phyloP scores from a whole-genome alignment of 2,797 vertebrate genomes.

The Myripristis jacobus region DNA sequence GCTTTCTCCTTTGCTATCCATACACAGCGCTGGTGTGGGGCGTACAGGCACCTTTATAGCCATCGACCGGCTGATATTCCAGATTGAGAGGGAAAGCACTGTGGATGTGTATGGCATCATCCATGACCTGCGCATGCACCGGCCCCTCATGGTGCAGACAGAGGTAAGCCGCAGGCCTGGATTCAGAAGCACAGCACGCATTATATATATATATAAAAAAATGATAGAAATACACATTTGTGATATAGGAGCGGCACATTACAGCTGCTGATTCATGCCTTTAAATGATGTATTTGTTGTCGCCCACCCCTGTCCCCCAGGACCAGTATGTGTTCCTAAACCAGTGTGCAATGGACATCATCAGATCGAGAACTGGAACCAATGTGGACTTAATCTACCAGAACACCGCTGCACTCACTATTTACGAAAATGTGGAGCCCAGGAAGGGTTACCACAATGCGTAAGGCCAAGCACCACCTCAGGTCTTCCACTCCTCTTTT shows the following conservation, averaged over 20 bases:
- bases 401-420: constrained; percentile 88
- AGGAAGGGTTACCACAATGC: constrained; percentile 45
- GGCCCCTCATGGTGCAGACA: constrained; percentile 96
- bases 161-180: constrained; percentile 85
- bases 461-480: constrained; percentile 14
- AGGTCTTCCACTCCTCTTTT: background rate
- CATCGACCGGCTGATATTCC: constrained; percentile 92
- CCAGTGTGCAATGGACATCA: constrained; percentile 94
- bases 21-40: constrained; percentile 93
- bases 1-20: constrained; percentile 3
- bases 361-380: constrained; percentile 89
- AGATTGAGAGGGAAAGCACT: constrained; percentile 91
- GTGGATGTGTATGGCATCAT: constrained; percentile 92
- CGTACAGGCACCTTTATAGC: constrained; percentile 96
- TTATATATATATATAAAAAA: too few relatives aligned
- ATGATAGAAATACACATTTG: background rate
- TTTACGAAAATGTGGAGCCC: constrained; percentile 90
- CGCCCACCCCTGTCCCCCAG: constrained; percentile 76
- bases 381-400: constrained; percentile 94
- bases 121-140: constrained; percentile 93
- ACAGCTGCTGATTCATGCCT: background rate
- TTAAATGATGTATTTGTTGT: constrained; percentile 16
- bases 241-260: background rate
- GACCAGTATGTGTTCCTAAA: constrained; percentile 97
- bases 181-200: too few relatives aligned